Conservation (phyloP, 2,113 vertebrate species). For the Erpornis zantholeuca region DNA sequence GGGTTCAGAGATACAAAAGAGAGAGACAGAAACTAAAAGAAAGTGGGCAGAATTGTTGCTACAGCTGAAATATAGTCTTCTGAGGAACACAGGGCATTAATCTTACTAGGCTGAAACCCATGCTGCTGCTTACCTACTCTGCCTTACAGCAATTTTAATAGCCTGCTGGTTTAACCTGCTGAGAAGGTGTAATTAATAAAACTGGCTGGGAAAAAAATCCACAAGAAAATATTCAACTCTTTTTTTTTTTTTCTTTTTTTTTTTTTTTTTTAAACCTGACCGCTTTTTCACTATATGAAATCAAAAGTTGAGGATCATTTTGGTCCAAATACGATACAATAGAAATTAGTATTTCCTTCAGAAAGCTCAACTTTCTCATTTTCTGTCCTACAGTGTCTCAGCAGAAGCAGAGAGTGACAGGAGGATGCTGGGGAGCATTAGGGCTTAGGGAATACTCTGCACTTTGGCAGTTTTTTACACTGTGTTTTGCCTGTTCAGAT, state of each 20-base stretch:
- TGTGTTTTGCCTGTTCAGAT: neutral
- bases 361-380: neutral
- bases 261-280: neutral
- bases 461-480: neutral
- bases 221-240: neutral
- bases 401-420: neutral
- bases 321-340: neutral
- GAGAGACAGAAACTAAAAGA: neutral
- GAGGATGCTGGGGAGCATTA: neutral
- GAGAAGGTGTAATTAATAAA: constrained; percentile 66
- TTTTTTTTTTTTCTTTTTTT: no score
- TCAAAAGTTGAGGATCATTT: neutral
- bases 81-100: constrained; percentile 28
- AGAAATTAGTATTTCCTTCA: neutral
- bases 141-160: constrained; percentile 45
- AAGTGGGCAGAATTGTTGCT: neutral
- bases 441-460: neutral
- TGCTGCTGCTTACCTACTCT: constrained; percentile 44
- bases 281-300: neutral
- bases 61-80: constrained; percentile 25
- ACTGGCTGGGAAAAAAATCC: neutral
- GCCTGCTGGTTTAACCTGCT: constrained; percentile 49
- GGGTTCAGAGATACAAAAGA: neutral
- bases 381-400: neutral
- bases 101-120: constrained; percentile 25